Base-by-base conservation (phyloP, 35 echinoderm and acorn worm species). In the Holothuria glaberrima region DNA sequence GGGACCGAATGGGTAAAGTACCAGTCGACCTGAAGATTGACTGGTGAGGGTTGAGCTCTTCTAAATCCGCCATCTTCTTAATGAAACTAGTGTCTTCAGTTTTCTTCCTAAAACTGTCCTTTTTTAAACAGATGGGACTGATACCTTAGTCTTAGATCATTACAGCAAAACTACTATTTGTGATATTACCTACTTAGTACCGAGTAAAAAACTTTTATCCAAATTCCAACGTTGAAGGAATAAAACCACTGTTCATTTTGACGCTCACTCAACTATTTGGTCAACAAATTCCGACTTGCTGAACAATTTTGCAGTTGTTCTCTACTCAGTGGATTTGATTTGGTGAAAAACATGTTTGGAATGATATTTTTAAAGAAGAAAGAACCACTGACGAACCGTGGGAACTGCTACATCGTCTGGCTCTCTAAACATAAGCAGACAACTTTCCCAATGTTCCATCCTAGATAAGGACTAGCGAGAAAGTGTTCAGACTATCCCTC, bases 11-110 rank as follows among this genome's bases (percentile, higher is more conserved):
- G 18, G 79, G 48, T 31, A 50, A 26, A 36, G 79, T 48, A 27
- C 79, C 36, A 6, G 79, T 56, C 7, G 35, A 48, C 30, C 79
- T 56, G 29, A 82, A 82, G 16, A 82, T n/a, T 13, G 48, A 56
- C 29, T 50, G 48, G 14, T 58, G 79, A 10, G 79, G 71, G 21
- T 9, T 21, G 6, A 20, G 6, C 6, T 75, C 71, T 75, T 41
- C 33, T 6, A 14, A 20, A 31, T 75, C 71, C 32, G 13, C 33
- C 71, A 27, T 69, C 31, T 25, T 27, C 31, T 30, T 69, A 30
- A 12, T 54, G 6, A 30, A 30, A 69, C 21, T 29, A 14, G 28
- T 65, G 28, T 65, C 62, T 41, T 6, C 66, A 69, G 13, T 30
- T 69, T 12, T 26, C 12, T 69, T 69, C 16, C 12, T 25, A 22